Evolutionary conservation across 2,888 invertebrate genomes (phyloP), one percentile per base, ranked within the genome.

Genomic region (Lobophora halterata): DNA sequence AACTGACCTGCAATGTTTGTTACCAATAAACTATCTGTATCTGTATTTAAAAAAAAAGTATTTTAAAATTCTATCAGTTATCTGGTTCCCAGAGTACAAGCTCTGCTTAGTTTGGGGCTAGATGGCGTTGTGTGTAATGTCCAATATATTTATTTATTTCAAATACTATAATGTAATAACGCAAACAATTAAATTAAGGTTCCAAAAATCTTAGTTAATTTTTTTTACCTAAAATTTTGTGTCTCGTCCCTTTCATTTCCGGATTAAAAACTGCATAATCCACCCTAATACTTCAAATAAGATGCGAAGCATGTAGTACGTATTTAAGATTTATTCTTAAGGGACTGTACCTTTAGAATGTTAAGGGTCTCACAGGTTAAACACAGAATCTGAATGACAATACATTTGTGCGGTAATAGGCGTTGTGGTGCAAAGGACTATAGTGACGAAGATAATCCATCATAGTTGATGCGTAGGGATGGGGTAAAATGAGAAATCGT

Each of bases 301-400:
- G 29, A 72, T 71, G 63, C 70, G 33, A 40, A 53, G 47, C 74
- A 74, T 65, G 71, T 53, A n/a, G n/a, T n/a, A 23, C 31, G 12
- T 18, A n/a, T 5, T 6, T 3, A 8, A 3, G 32, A 16, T n/a
- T n/a, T n/a, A 14, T n/a, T 25, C 27, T 41, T 36, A 32, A 31
- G 21, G 29, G 27, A 25, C 14, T 18, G 34, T 50, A 57, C 48
- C 50, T 52, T 55, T 46, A 46, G 32, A 46, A 38, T 37, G 35
- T 47, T 57, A 52, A 63, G 55, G 67, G 62, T 47, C 55, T 65
- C 71, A 78, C 76, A 81, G 75, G 80, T 81, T 80, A 79, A 83
- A 83, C 81, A 80, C 74, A 71, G 46, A 58, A 83, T 85, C 71
- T 74, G 33, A 80, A 85, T 85, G 63, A 86, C 81, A 86, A 86